Evolutionary conservation across 2,888 invertebrate genomes (phyloP), one percentile per base, ranked within the genome.

Genomic region (Tachina fera): DNA sequence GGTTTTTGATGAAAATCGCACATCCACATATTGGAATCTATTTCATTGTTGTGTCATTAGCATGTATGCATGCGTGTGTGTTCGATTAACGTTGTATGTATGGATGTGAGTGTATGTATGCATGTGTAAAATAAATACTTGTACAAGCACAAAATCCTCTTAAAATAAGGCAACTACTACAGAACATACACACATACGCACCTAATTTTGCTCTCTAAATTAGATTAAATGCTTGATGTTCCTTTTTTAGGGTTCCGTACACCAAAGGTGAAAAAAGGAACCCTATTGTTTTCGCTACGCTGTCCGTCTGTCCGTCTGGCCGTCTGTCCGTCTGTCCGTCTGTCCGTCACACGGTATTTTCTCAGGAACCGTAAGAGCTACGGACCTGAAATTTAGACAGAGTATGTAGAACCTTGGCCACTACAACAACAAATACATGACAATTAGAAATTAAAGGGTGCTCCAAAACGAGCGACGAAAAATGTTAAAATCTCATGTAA

Each of bases 21-120:
- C 41, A 83, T 68, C 16, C 77, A 43, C 60, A 72, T 67, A 78
- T 65, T 76, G 75, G 16, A 58, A 60, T 65, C 41, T 16, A 65
- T 58, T 65, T 65, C 51, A 77, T 51, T 83, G 58, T 58, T 53
- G 16, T 19, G 22, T 14, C 41, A 9, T 31, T 47, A 49, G 22
- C 41, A n/a, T 56, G 56, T 41, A 10, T 22, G 14, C n/a, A 11
- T 16, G 14, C 10, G 51, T 14, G 6, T n/a, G 8, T 9, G n/a
- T 51, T n/a, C n/a, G 60, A 1, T 16, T 51, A 16, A 13, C 13
- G 14, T 16, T 41, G 39, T 39, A n/a, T 13, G 14, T 39, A 5
- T 53, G 41, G 3, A 11, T 6, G 5, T 51, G 41, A 6, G 41
- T 39, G 39, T 39, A n/a, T 13, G 14, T 67, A 3, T 53, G 41